A percentile compares a stretch with the other conserved stretches of the same genome.
Evolutionary conservation across 2,797 vertebrate genomes (phyloP).

Genomic region (Ctenochaetus hawaiiensis): DNA sequence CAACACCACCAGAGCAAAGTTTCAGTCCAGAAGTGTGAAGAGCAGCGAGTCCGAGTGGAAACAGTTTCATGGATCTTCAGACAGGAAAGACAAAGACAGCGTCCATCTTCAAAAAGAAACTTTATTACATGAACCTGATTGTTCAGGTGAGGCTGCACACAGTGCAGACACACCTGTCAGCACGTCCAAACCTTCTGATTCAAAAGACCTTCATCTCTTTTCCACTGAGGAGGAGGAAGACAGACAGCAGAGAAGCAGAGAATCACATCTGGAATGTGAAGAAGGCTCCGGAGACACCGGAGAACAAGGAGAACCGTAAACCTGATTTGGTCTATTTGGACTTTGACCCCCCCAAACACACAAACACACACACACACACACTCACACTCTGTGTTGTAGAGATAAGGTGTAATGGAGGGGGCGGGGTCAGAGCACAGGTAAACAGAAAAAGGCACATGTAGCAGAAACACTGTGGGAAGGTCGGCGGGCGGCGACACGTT

Average conservation of each 20-base stretch:
- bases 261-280: conserved; percentile 20
- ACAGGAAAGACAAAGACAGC: conserved; percentile 4
- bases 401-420: conserved; percentile 46
- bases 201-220: conserved; percentile 67
- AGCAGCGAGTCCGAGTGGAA: neutral
- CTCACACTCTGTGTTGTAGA: neutral
- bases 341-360: conserved; percentile 23
- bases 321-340: conserved; percentile 19
- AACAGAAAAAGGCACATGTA: conserved; percentile 60
- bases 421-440: conserved; percentile 55
- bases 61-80: neutral
- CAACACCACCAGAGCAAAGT: no score
- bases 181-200: conserved; percentile 67
- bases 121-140: conserved; percentile 61
- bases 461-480: conserved; percentile 44
- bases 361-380: conserved; percentile 12
- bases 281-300: neutral
- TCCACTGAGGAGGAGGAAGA: conserved; percentile 31
- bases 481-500: conserved; percentile 7
- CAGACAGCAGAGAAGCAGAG: conserved; percentile 4
- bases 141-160: conserved; percentile 72
- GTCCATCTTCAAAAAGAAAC: conserved; percentile 43
- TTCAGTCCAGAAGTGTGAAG: no score
- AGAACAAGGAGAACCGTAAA: no score
- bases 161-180: conserved; percentile 68